Evolutionary conservation across 2,888 invertebrate genomes (phyloP).

Genomic region (Eupithecia insigniata): DNA sequence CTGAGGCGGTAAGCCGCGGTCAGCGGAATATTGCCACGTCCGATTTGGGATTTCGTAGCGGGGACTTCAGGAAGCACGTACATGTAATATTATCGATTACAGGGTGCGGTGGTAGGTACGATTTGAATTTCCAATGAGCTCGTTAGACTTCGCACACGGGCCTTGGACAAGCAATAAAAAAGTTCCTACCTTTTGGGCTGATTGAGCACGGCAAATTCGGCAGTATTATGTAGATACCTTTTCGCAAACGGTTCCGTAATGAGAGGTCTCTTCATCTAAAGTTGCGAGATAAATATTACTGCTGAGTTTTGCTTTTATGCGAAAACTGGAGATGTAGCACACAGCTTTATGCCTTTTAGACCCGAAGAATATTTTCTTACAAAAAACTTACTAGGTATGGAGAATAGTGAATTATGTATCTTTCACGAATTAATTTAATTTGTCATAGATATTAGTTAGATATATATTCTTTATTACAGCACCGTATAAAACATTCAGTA

Average conservation of each 20-base stretch:
- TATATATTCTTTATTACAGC: too few species aligned
- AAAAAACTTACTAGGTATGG: background rate
- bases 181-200: conserved; percentile 71
- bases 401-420: background rate
- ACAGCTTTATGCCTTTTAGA: background rate
- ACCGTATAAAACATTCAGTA: too few species aligned
- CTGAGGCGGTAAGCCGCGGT: conserved; percentile 43
- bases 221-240: conserved; percentile 59
- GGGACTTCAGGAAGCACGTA: conserved; percentile 77
- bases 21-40: conserved; percentile 49
- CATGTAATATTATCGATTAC: conserved; percentile 84
- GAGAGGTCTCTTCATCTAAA: conserved; percentile 35
- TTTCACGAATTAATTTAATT: too few species aligned
- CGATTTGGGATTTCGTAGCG: conserved; percentile 54
- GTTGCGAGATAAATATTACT: conserved; percentile 5
- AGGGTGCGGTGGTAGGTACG: conserved; percentile 73
- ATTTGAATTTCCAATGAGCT: conserved; percentile 84
- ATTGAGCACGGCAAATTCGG: conserved; percentile 63
- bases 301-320: conserved; percentile 1
- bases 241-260: conserved; percentile 54
- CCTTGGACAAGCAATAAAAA: conserved; percentile 70
- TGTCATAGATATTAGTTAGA: too few species aligned
- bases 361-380: background rate
- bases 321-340: background rate
- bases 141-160: conserved; percentile 75